These are phyloP conservation scores for Nothobranchius furzeri DNA, from an alignment of 2,113 vertebrate species.

Conservation along the genomic window DNA sequence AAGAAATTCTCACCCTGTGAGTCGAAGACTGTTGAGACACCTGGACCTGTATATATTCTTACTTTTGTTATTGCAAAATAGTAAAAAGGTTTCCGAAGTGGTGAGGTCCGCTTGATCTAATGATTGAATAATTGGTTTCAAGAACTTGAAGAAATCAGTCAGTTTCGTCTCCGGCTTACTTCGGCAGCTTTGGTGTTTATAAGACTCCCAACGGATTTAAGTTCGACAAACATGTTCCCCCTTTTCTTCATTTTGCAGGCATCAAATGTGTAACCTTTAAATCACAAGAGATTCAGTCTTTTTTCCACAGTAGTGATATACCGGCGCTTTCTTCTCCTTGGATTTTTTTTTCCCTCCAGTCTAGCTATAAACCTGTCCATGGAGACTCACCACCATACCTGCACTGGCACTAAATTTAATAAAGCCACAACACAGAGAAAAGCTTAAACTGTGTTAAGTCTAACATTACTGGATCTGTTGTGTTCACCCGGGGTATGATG, in stretches of 20 bases:
- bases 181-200: constrained; percentile 22
- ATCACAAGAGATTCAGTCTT: constrained; percentile 50
- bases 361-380: constrained; percentile 43
- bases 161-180: constrained; percentile 26
- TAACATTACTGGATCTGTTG: constrained; percentile 43
- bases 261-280: constrained; percentile 62
- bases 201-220: constrained; percentile 33
- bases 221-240: constrained; percentile 27
- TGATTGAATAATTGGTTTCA: constrained; percentile 9
- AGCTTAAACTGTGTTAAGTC: constrained; percentile 48
- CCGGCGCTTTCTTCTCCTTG: constrained; percentile 35
- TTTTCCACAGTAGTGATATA: constrained; percentile 45
- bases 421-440: constrained; percentile 56
- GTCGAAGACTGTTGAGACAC: background rate
- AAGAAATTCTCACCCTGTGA: constrained; percentile 16
- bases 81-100: background rate
- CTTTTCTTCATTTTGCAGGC: constrained; percentile 51
- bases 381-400: constrained; percentile 19
- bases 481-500: constrained; percentile 48
- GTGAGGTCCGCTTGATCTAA: constrained; percentile 1
- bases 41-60: background rate
- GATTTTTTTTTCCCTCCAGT: constrained; percentile 26
- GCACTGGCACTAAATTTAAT: constrained; percentile 47
- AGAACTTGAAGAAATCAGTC: background rate
- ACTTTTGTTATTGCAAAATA: constrained; percentile 17